A percentile compares a stretch with the other conserved stretches of the same genome.
phyloP scores from a whole-genome alignment of 2,113 vertebrate genomes.

The Zingel zingel region DNA sequence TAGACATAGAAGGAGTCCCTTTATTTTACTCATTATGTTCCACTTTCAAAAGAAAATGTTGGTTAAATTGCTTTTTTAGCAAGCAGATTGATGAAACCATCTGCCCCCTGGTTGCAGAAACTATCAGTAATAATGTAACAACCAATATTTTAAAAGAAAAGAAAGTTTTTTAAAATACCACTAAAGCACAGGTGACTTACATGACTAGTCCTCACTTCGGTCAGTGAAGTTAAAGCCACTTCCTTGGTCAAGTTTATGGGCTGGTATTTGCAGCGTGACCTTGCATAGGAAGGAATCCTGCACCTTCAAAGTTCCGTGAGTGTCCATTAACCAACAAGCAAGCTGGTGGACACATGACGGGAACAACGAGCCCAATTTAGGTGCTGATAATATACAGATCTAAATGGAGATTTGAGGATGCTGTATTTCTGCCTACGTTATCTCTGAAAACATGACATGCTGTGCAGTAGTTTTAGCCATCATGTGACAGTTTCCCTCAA shows the following conservation, averaged over 20 bases:
- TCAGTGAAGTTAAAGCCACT: background rate
- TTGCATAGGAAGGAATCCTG: background rate
- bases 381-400: background rate
- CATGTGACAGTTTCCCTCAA: background rate
- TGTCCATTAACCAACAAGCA: background rate
- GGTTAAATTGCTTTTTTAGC: background rate
- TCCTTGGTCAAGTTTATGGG: background rate
- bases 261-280: background rate
- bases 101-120: too few species aligned
- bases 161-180: background rate
- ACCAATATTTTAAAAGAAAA: background rate
- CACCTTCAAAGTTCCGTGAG: background rate
- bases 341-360: background rate
- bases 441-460: background rate
- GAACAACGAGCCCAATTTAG: background rate
- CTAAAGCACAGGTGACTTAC: too few species aligned
- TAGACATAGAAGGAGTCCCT: background rate
- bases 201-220: background rate
- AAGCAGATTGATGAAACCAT: background rate
- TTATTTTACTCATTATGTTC: background rate
- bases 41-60: background rate
- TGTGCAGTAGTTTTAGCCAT: background rate
- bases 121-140: background rate
- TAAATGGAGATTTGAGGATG: background rate
- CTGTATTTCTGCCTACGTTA: background rate